A percentile compares a stretch with the other conserved stretches of the same genome.
phyloP scores from a whole-genome alignment of 2,797 vertebrate genomes.

The Toxotes lorentzi region DNA sequence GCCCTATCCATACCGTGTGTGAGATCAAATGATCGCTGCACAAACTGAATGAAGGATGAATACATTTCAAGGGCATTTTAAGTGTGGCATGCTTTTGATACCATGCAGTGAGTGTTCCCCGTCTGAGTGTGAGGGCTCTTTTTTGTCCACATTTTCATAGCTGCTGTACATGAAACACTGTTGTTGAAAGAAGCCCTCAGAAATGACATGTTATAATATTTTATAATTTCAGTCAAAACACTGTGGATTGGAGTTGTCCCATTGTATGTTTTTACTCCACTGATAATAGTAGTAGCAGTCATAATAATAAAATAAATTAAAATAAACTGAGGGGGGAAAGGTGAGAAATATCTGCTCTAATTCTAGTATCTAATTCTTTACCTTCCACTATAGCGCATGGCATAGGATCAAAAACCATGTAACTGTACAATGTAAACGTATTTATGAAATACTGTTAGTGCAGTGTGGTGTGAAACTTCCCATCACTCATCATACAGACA shows the following conservation, averaged over 20 bases:
- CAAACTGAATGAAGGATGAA: conserved; percentile 56
- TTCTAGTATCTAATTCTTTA: conserved; percentile 3
- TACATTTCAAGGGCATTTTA: conserved; percentile 44
- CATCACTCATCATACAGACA: conserved; percentile 4
- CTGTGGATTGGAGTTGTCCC: conserved; percentile 46
- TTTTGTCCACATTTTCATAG: conserved; percentile 37
- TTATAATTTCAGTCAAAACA: conserved; percentile 24
- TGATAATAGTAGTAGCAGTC: not conserved
- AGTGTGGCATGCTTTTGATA: conserved; percentile 54
- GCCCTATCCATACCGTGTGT: conserved; percentile 31
- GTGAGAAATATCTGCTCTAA: not conserved
- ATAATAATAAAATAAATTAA: not conserved
- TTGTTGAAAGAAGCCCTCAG: conserved; percentile 17
- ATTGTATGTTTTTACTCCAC: conserved; percentile 6
- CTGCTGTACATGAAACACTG: conserved; percentile 33
- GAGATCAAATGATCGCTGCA: conserved; percentile 50
- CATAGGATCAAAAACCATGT: conserved; percentile 2
- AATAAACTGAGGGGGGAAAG: not conserved
- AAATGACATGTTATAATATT: conserved; percentile 1
- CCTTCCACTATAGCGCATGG: not conserved
- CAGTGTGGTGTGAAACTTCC: not conserved
- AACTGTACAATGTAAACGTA: not conserved
- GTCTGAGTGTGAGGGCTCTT: conserved; percentile 32
- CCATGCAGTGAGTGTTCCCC: conserved; percentile 53
- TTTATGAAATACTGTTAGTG: not conserved